phyloP scores from a whole-genome alignment of 35 echinoderm and acorn worm species.

The Ophioderma brevispina region DNA sequence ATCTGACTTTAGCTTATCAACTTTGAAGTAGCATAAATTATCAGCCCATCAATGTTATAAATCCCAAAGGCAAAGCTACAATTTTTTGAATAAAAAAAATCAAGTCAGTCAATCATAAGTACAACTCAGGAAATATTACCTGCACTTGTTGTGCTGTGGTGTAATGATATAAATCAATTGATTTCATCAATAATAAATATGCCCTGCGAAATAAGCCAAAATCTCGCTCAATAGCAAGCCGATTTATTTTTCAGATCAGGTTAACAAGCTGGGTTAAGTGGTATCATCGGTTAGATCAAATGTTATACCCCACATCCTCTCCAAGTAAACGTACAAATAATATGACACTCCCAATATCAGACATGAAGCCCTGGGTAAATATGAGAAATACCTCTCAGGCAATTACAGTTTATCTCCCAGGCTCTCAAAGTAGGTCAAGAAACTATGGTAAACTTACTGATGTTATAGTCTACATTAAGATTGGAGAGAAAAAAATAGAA shows the following conservation, averaged over 20 bases:
- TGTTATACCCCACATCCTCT: background rate
- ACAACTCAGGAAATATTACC: background rate
- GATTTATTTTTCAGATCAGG: background rate
- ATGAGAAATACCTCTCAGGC: background rate
- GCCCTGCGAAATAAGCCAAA: background rate
- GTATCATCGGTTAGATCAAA: slow-evolving; percentile 2
- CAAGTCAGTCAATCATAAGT: too few species aligned
- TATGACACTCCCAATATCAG: background rate
- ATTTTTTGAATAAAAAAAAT: too few species aligned
- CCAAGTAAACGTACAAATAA: background rate
- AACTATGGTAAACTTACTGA: too few species aligned
- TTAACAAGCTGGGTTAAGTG: background rate
- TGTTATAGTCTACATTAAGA: too few species aligned
- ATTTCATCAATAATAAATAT: background rate
- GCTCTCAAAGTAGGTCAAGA: too few species aligned
- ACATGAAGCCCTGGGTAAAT: background rate
- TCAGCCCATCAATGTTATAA: too few species aligned
- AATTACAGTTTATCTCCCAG: background rate
- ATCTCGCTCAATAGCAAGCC: background rate
- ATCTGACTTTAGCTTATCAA: too few species aligned
- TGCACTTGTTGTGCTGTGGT: background rate
- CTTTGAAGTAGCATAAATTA: too few species aligned
- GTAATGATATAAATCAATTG: background rate
- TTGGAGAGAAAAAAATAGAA: too few species aligned
- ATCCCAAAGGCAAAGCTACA: too few species aligned